Percentiles rank a stretch among this genome's conserved stretches.
Evolutionary conservation across 1,140 invertebrate genomes (phyloP).

Genomic region (Holcopasites calliopsidis): DNA sequence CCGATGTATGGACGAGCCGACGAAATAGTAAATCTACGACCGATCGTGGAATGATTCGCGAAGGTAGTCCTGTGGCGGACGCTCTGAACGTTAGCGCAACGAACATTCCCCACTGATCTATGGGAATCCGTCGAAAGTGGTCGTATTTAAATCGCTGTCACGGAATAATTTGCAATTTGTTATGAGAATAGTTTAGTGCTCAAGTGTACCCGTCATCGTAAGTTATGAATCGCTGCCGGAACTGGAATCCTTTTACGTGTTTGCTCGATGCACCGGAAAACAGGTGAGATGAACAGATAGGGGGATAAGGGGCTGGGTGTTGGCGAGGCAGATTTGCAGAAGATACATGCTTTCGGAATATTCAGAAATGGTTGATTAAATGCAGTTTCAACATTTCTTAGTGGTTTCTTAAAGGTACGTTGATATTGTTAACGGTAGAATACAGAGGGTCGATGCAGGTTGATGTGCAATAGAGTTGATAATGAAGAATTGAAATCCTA

Average conservation of each 20-base stretch:
- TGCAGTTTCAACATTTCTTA: too few species aligned
- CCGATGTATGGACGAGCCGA: conserved; percentile 34
- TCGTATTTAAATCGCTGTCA: conserved; percentile 26
- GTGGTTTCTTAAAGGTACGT: too few species aligned
- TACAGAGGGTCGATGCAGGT: too few species aligned
- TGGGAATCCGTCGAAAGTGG: not conserved
- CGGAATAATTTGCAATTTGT: conserved; percentile 45
- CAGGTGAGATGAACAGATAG: not conserved
- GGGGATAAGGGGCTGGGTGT: too few species aligned
- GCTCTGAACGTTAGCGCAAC: not conserved
- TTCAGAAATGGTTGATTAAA: too few species aligned
- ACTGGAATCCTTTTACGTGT: not conserved
- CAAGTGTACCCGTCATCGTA: conserved; percentile 26
- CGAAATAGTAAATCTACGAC: conserved; percentile 55
- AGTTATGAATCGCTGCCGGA: conserved; percentile 37
- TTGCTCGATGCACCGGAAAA: not conserved
- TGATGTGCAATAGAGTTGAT: too few species aligned
- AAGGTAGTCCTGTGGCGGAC: not conserved
- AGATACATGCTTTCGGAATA: too few species aligned
- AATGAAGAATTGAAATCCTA: not conserved
- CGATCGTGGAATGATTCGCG: not conserved
- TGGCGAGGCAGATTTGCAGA: too few species aligned
- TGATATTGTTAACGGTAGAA: too few species aligned
- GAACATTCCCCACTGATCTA: not conserved
- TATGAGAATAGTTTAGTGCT: not conserved